A percentile compares a stretch with the other conserved stretches of the same genome.
These are phyloP conservation scores for Saguinus midas DNA, from an alignment of 2,113 vertebrate genomes.

Conservation along the genomic window DNA sequence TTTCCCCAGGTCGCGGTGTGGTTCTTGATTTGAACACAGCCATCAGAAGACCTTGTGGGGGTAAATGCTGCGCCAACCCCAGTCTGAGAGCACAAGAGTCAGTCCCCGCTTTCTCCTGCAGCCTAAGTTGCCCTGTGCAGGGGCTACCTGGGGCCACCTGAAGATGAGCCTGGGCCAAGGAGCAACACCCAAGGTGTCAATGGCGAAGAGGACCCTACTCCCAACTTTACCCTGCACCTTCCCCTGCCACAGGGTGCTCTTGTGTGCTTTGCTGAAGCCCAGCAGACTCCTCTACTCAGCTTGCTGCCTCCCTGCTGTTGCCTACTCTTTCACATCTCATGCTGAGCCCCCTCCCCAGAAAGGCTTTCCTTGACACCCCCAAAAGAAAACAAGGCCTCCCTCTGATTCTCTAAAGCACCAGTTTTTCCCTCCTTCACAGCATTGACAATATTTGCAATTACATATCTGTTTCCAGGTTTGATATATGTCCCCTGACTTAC, in stretches of 20 bases:
- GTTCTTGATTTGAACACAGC: background rate
- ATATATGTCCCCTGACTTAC: background rate
- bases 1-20: background rate
- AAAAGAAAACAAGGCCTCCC: background rate
- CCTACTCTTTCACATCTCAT: background rate
- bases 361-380: background rate
- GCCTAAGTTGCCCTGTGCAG: accelerated
- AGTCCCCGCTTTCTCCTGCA: background rate
- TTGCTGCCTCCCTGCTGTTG: background rate
- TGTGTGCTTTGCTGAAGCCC: background rate
- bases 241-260: background rate
- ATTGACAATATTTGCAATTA: accelerated
- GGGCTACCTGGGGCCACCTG: background rate
- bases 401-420: background rate
- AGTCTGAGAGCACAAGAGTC: background rate
- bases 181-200: background rate
- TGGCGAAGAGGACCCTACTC: background rate
- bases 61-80: background rate
- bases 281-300: background rate
- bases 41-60: no score
- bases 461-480: no score
- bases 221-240: no score
- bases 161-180: background rate
- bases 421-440: background rate
- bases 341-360: background rate